phyloP scores from a whole-genome alignment of 2,797 vertebrate species.

The Nannoperca australis region DNA sequence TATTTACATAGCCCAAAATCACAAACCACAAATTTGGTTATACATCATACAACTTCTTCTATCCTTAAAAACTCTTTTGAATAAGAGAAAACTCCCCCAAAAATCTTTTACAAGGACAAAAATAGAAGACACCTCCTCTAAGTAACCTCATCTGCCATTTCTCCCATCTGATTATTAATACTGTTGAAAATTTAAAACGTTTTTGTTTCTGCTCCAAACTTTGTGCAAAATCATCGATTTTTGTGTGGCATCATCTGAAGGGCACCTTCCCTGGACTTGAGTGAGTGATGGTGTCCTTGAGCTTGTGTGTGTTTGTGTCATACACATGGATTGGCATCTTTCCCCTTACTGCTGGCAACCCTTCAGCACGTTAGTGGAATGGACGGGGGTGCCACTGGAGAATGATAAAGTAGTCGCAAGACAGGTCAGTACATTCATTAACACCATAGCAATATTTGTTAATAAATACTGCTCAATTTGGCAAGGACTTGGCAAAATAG shows the following conservation, averaged over 20 bases:
- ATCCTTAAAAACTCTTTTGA: neutral
- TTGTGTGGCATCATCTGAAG: constrained; percentile 69
- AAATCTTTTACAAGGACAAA: neutral
- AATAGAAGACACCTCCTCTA: neutral
- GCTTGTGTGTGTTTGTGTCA: constrained; percentile 73
- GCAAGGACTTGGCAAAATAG: constrained; percentile 58
- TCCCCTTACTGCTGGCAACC: constrained; percentile 84
- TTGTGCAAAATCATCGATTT: constrained; percentile 47
- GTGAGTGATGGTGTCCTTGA: constrained; percentile 88
- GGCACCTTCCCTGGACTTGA: constrained; percentile 79
- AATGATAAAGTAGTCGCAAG: constrained; percentile 85
- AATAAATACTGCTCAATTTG: constrained; percentile 60
- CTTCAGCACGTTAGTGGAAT: constrained; percentile 79
- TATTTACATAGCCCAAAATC: neutral
- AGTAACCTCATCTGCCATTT: constrained; percentile 6
- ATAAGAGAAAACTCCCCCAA: neutral
- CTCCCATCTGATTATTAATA: constrained; percentile 25
- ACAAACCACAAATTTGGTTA: too few relatives aligned
- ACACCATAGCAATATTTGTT: constrained; percentile 64
- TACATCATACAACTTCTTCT: too few relatives aligned
- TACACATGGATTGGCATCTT: constrained; percentile 86
- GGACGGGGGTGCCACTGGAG: constrained; percentile 79
- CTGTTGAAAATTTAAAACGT: constrained; percentile 13
- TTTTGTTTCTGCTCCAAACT: constrained; percentile 28
- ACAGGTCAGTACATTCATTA: constrained; percentile 84